Conservation (phyloP, 2,113 vertebrate species). For the Beaufortia kweichowensis region DNA sequence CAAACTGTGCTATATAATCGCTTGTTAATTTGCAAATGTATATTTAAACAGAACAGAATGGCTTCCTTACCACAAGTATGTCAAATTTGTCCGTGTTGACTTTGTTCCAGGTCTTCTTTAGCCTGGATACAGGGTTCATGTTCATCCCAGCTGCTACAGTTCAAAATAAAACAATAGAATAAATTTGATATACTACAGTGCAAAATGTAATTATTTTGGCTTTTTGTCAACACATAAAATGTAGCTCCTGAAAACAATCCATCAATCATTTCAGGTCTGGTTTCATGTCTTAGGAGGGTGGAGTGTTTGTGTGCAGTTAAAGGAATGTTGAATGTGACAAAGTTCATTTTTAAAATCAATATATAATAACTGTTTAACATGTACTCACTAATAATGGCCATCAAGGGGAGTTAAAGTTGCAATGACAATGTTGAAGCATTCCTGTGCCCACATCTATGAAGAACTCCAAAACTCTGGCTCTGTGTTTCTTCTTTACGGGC, state of each 20-base stretch:
- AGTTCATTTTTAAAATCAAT: no score
- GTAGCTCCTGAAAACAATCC: no score
- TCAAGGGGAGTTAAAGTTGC: slow-evolving; percentile 95
- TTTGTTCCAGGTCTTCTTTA: slow-evolving; percentile 96
- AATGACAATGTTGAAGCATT: slow-evolving; percentile 96
- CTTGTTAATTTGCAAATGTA: no score
- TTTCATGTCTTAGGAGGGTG: no score
- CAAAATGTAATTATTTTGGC: neutral
- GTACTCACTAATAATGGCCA: slow-evolving; percentile 95
- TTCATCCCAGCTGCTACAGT: slow-evolving; percentile 86
- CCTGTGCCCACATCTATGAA: slow-evolving; percentile 92
- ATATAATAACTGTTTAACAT: neutral
- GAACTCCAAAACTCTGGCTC: slow-evolving; percentile 91
- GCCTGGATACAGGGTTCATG: slow-evolving; percentile 91
- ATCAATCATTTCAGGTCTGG: no score
- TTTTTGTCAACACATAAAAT: no score
- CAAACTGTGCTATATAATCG: no score
- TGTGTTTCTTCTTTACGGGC: slow-evolving; percentile 93
- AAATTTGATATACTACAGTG: neutral
- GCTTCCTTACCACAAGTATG: slow-evolving; percentile 89
- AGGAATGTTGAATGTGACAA: no score
- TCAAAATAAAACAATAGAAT: neutral
- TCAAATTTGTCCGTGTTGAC: slow-evolving; percentile 95
- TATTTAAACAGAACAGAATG: no score
- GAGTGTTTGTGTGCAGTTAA: no score